Base-by-base conservation (phyloP, 2,888 invertebrate species). In the Campopleginae sp. region DNA sequence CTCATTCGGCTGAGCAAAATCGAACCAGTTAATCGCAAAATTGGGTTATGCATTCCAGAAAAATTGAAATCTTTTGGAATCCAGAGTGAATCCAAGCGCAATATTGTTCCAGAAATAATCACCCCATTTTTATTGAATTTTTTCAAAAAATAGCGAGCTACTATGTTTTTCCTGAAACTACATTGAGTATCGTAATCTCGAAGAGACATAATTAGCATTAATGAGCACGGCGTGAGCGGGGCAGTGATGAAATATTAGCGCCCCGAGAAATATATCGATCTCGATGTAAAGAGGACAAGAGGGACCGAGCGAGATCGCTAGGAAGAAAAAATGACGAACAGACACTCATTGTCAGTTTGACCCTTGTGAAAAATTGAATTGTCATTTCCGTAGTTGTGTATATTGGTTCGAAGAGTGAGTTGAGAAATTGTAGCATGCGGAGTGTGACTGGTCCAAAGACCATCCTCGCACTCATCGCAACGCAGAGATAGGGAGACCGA, bases 341-440 rank as follows among this genome's bases (percentile, higher is more conserved):
- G 71, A 54, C 10, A 38, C 23, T 61, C 10, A 38, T 17, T 61
- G 61, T 61, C 51, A 33, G 61, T 46, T 65, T 58, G 78, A 66
- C 33, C 66, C 83, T 68, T 48, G 87, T 82, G 81, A 79, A 68
- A 75, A 10, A 79, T 70, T 75, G 70, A 75, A 83, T 70, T 68
- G 42, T 27, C 23, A 61, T 44, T n/a, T 63, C 44, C 46, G 70
- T 54, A 1, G 58, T 58, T 27, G 58, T 14, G 27, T 58, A 46
- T 46, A 46, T 46, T 23, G 14, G 27, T 27, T 46, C 1, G 27
- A 27, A 27, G 86, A 88, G 88, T 86, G 86, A 88, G 87, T 82
- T 83, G 78, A 80, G 81, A 74, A 81, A 81, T 66, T 85, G 68
- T 68, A 70, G n/a, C n/a, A n/a, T n/a, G n/a, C n/a, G n/a, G 85